phyloP scores from a whole-genome alignment of 2,888 invertebrate species.

The Cephus pygmeus region DNA sequence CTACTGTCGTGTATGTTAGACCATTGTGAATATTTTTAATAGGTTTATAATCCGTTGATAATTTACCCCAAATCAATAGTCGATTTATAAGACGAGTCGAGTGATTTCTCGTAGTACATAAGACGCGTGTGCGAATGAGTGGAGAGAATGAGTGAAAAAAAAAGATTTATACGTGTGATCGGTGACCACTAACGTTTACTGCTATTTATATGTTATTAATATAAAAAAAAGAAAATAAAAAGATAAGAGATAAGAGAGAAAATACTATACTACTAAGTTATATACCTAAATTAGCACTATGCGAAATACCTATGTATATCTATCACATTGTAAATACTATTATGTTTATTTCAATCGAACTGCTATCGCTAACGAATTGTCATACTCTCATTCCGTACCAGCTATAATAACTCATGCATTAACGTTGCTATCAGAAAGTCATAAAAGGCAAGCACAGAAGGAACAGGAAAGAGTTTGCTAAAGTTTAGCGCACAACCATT shows the following conservation, averaged over 20 bases:
- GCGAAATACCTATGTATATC: constrained; percentile 35
- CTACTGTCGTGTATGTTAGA: constrained; percentile 58
- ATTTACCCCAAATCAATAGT: constrained; percentile 44
- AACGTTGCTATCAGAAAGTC: not conserved
- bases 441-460: not conserved
- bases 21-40: constrained; percentile 62
- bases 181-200: constrained; percentile 38
- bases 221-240: constrained; percentile 10
- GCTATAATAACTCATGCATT: constrained; percentile 10
- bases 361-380: constrained; percentile 41
- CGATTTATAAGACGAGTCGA: constrained; percentile 36
- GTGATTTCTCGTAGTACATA: constrained; percentile 19
- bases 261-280: constrained; percentile 41
- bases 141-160: constrained; percentile 23
- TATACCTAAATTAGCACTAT: constrained; percentile 47
- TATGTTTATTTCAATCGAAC: constrained; percentile 41
- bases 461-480: not conserved
- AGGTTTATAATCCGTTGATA: constrained; percentile 59
- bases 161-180: constrained; percentile 30
- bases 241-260: constrained; percentile 21
- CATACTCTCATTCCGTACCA: constrained; percentile 40
- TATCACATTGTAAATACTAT: constrained; percentile 53
- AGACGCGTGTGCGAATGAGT: constrained; percentile 25
- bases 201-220: constrained; percentile 45
- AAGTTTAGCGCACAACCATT: not conserved